These are phyloP conservation scores for Agrotis exclamationis DNA, from an alignment of 2,888 invertebrate species.

Conservation along the genomic window DNA sequence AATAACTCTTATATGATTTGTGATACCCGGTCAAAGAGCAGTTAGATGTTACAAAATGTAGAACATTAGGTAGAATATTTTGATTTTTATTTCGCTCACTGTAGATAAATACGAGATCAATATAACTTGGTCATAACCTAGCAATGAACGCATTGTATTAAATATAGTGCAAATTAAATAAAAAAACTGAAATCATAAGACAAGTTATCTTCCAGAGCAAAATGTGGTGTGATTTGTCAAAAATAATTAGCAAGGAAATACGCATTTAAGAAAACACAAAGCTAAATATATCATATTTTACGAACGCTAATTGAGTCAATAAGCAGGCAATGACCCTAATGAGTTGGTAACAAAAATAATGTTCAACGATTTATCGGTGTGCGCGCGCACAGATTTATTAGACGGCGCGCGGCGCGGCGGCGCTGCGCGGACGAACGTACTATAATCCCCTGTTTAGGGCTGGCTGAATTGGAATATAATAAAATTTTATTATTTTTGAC, in stretches of 20 bases:
- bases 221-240: slow-evolving; percentile 78
- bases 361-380: slow-evolving; percentile 88
- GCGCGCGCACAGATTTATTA: slow-evolving; percentile 89
- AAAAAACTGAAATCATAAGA: slow-evolving; percentile 18
- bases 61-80: neutral
- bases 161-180: too few relatives aligned
- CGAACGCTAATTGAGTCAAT: slow-evolving; percentile 86
- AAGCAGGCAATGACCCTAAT: slow-evolving; percentile 90
- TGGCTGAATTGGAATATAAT: slow-evolving; percentile 67
- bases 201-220: slow-evolving; percentile 56
- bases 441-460: slow-evolving; percentile 86
- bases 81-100: neutral
- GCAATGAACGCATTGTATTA: neutral
- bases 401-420: slow-evolving; percentile 76
- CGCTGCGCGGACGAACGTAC: slow-evolving; percentile 73
- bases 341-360: slow-evolving; percentile 90
- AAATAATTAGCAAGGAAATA: slow-evolving; percentile 75
- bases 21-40: neutral
- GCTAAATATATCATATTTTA: slow-evolving; percentile 84
- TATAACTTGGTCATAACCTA: neutral
- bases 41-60: neutral
- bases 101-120: neutral
- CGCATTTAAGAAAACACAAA: slow-evolving; percentile 80
- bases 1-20: slow-evolving; percentile 16
- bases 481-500: slow-evolving; percentile 12